These are phyloP conservation scores for Genyomyrus donnyi DNA, from an alignment of 2,113 vertebrate genomes.

Conservation along the genomic window DNA sequence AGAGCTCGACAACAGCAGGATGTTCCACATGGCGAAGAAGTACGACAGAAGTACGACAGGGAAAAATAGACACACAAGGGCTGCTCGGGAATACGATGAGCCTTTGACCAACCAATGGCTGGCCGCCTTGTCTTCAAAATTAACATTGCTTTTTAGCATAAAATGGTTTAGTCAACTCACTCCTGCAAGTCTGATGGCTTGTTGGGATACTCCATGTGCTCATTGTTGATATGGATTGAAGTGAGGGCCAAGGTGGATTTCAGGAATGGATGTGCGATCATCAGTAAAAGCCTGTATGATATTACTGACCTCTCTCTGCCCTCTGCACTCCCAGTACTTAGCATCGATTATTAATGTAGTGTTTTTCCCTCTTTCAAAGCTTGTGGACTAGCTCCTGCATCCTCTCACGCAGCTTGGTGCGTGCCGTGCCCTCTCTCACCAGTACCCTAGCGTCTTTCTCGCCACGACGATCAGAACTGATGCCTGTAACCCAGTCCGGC, in stretches of 20 bases:
- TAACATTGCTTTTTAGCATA: background rate
- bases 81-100: background rate
- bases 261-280: constrained; percentile 1
- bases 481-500: constrained; percentile 5
- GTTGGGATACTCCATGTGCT: background rate
- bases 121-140: background rate
- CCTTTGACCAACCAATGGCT: background rate
- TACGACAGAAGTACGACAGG: background rate
- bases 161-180: background rate
- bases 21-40: background rate
- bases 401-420: constrained; percentile 31
- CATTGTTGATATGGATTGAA: background rate
- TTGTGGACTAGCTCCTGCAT: constrained; percentile 33
- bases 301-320: constrained; percentile 45
- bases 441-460: background rate
- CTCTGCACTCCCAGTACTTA: constrained; percentile 53
- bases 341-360: constrained; percentile 59
- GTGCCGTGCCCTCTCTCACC: constrained; percentile 15
- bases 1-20: background rate
- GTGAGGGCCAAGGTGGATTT: background rate
- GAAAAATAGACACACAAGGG: background rate
- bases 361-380: constrained; percentile 28
- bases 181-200: background rate
- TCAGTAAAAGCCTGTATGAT: constrained; percentile 43
- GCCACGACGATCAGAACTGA: constrained; percentile 24